Evolutionary conservation across 2,888 invertebrate species (phyloP).

Genomic region (Ophion ventricosus): DNA sequence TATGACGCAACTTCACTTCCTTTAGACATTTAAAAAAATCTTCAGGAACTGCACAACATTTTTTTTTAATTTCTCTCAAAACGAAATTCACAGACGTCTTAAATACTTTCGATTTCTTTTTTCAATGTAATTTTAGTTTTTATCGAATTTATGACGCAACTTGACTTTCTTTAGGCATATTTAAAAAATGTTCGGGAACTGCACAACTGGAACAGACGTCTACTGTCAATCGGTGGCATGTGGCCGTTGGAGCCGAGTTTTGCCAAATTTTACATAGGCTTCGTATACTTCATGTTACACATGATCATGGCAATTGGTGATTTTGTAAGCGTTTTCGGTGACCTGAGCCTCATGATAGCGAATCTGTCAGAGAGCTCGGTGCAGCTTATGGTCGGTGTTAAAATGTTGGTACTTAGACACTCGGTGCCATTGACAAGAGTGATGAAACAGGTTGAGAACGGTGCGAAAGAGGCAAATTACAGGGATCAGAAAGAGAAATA

Average conservation of each 20-base stretch:
- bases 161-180: constrained; percentile 23
- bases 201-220: constrained; percentile 46
- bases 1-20: too few relatives aligned
- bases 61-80: not conserved
- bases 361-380: constrained; percentile 48
- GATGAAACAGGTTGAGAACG: constrained; percentile 15
- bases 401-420: constrained; percentile 49
- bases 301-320: constrained; percentile 44
- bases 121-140: not conserved
- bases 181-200: constrained; percentile 40
- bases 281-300: constrained; percentile 47
- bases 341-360: constrained; percentile 47
- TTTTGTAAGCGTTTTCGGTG: constrained; percentile 48
- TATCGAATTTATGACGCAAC: not conserved
- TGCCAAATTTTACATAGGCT: constrained; percentile 46
- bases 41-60: too few relatives aligned
- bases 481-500: constrained; percentile 22
- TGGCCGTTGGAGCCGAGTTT: constrained; percentile 44
- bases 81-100: not conserved
- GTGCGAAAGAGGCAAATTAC: constrained; percentile 22
- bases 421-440: constrained; percentile 7
- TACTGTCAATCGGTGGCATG: constrained; percentile 49
- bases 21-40: too few relatives aligned
- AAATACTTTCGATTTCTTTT: not conserved
- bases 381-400: constrained; percentile 41